phyloP scores from a whole-genome alignment of 2,797 vertebrate species.

The Nannoperca australis region DNA sequence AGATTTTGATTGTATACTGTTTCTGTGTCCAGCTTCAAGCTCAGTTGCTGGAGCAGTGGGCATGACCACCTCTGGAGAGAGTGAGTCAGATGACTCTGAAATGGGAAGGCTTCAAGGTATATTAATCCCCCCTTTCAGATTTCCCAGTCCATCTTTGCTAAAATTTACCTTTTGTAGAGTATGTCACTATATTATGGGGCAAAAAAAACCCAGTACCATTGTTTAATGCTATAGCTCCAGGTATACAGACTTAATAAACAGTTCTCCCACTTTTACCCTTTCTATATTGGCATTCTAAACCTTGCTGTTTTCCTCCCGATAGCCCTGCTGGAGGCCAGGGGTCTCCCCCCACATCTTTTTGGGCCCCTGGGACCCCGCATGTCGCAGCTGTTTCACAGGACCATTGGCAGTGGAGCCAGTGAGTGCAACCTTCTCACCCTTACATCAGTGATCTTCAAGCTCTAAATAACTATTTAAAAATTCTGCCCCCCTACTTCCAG shows the following conservation, averaged over 20 bases:
- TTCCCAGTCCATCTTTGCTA: neutral
- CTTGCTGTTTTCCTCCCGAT: constrained; percentile 38
- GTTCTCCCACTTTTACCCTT: neutral
- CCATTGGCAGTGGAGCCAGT: constrained; percentile 99
- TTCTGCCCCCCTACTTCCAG: constrained; percentile 71
- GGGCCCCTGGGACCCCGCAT: constrained; percentile 98
- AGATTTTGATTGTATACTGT: neutral
- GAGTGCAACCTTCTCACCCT: constrained; percentile 75
- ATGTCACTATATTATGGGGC: neutral
- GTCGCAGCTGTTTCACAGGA: constrained; percentile 99
- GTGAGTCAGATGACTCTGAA: constrained; percentile 99
- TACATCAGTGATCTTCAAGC: neutral
- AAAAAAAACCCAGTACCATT: neutral
- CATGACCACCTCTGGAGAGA: constrained; percentile 99
- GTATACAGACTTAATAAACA: neutral
- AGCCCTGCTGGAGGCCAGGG: constrained; percentile 98
- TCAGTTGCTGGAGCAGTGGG: constrained; percentile 98
- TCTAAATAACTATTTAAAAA: neutral
- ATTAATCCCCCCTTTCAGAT: neutral
- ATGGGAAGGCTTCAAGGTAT: constrained; percentile 99
- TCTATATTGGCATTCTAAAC: constrained; percentile 22
- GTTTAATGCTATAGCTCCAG: neutral
- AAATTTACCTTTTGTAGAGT: neutral
- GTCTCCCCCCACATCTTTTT: constrained; percentile 99
- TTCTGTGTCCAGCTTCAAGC: constrained; percentile 90